Percentiles rank a stretch among this genome's conserved stretches.
Conservation (phyloP, 2,888 invertebrate species). For the Chromoteleia sp. region DNA sequence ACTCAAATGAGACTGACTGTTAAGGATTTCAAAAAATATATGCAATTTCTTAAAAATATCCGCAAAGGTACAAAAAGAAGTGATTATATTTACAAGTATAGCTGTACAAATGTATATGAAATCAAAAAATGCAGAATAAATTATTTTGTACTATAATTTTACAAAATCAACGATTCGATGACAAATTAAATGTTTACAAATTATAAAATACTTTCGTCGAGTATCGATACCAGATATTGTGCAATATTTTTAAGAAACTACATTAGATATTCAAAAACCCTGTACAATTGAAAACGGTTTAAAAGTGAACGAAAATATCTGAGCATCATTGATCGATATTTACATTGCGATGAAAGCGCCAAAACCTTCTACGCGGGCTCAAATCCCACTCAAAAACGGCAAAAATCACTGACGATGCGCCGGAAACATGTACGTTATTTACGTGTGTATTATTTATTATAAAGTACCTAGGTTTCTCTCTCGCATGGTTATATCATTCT, state of each 20-base stretch:
- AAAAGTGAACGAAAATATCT: constrained; percentile 3
- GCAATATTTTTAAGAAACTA: constrained; percentile 26
- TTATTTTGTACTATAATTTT: not conserved
- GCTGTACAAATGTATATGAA: constrained; percentile 31
- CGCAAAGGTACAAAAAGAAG: not conserved
- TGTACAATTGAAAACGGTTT: not conserved
- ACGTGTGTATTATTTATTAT: constrained; percentile 83
- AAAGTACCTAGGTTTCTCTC: constrained; percentile 81
- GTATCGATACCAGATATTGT: not conserved
- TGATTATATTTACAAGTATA: constrained; percentile 32
- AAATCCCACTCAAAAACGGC: constrained; percentile 77
- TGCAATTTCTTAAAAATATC: constrained; percentile 25
- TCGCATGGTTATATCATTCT: constrained; percentile 84
- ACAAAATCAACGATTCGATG: not conserved
- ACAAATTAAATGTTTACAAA: not conserved
- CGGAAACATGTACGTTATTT: constrained; percentile 82
- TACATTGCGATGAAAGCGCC: constrained; percentile 29
- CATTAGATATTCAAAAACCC: not conserved
- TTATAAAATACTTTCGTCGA: not conserved
- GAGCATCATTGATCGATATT: constrained; percentile 40
- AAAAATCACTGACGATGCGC: constrained; percentile 83
- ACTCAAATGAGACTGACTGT: constrained; percentile 12
- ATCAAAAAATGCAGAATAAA: constrained; percentile 6
- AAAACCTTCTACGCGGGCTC: constrained; percentile 2
- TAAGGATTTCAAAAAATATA: constrained; percentile 1